Percentiles rank a stretch among this genome's conserved stretches.
phyloP scores from a whole-genome alignment of 2,888 invertebrate genomes.

The Athripsodes cinereus region DNA sequence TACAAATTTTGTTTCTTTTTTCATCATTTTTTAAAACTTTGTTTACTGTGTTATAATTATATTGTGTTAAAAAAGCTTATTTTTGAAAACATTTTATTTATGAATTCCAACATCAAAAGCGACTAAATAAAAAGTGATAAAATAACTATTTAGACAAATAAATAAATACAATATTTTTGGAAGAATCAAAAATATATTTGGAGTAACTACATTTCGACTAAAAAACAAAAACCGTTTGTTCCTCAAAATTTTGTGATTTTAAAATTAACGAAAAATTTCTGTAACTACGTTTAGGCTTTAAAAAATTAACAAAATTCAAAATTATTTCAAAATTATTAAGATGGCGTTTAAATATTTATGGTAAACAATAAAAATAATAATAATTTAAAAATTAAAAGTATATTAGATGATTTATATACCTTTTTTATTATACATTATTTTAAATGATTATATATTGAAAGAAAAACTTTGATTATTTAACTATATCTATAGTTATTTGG shows the following conservation, averaged over 20 bases:
- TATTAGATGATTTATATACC: conserved; percentile 6
- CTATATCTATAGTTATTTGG: too few relatives aligned
- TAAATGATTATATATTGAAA: conserved; percentile 3
- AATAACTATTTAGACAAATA: conserved; percentile 1
- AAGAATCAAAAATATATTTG: conserved; percentile 10
- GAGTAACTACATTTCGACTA: conserved; percentile 15
- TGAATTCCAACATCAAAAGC: background rate
- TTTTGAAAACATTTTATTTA: background rate
- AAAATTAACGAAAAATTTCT: conserved; percentile 39
- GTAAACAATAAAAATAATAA: conserved; percentile 1
- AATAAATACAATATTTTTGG: conserved; percentile 15
- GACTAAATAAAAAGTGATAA: conserved; percentile 1
- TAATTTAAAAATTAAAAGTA: background rate
- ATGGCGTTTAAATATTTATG: conserved; percentile 21
- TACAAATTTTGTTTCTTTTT: background rate
- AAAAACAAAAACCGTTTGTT: conserved; percentile 35
- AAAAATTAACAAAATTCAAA: conserved; percentile 22
- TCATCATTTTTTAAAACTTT: too few relatives aligned
- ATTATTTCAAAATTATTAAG: conserved; percentile 21
- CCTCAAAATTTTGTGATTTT: conserved; percentile 54
- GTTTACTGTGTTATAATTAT: too few relatives aligned
- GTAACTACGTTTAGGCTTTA: conserved; percentile 23
- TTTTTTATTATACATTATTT: conserved; percentile 1
- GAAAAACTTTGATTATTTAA: too few relatives aligned
- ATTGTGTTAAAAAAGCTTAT: too few relatives aligned